A percentile compares a stretch with the other conserved stretches of the same genome.
phyloP scores from a whole-genome alignment of 2,797 vertebrate genomes.

The Danionella dracula region DNA sequence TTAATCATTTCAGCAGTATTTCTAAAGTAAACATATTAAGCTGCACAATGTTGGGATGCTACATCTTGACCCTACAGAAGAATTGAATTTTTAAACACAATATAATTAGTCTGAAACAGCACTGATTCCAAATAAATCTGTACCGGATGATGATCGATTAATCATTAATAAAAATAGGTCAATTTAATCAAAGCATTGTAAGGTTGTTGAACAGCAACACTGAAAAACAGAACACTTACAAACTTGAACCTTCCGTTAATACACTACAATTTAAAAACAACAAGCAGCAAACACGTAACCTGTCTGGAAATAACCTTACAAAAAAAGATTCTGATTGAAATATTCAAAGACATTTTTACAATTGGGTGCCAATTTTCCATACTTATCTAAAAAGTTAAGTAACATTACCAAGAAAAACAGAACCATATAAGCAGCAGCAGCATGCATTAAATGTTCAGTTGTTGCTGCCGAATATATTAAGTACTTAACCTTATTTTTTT shows the following conservation, averaged over 20 bases:
- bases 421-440: conserved; percentile 32
- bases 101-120: neutral
- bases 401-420: conserved; percentile 27
- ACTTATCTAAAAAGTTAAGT: conserved; percentile 29
- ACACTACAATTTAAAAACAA: conserved; percentile 47
- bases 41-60: conserved; percentile 8
- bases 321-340: conserved; percentile 44
- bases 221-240: neutral
- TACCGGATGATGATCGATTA: neutral
- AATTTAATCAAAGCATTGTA: neutral
- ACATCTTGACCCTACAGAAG: neutral
- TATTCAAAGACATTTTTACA: conserved; percentile 41
- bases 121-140: neutral
- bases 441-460: conserved; percentile 39
- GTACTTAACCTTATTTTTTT: neutral
- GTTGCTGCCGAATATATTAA: conserved; percentile 35
- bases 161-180: neutral
- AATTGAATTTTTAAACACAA: conserved; percentile 7
- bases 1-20: too few species aligned
- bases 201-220: neutral
- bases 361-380: conserved; percentile 21
- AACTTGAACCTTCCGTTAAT: conserved; percentile 17
- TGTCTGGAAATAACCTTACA: conserved; percentile 38
- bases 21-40: conserved; percentile 7
- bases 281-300: conserved; percentile 44